A percentile compares a stretch with the other conserved stretches of the same genome.
Evolutionary conservation across 1,140 invertebrate species (phyloP).

Genomic region (Melipona quadrifasciata): DNA sequence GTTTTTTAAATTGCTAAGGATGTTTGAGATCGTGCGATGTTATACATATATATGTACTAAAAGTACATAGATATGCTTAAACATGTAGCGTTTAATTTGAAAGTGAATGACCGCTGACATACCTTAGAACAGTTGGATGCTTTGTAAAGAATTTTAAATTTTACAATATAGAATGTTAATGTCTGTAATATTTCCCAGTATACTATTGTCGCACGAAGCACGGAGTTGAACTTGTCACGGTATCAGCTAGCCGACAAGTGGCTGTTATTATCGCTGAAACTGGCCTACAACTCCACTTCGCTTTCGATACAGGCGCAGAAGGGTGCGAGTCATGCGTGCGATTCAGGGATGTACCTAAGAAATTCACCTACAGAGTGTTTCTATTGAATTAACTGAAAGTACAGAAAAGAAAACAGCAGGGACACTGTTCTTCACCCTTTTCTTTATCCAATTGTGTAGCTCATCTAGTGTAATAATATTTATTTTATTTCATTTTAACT

Average conservation of each 20-base stretch:
- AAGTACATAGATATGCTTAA: neutral
- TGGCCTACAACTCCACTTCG: constrained; percentile 34
- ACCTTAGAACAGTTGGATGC: too few relatives aligned
- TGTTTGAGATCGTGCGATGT: neutral
- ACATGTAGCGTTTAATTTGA: neutral
- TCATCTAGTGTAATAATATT: neutral
- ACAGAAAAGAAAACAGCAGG: neutral
- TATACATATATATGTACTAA: constrained; percentile 1
- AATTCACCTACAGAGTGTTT: neutral
- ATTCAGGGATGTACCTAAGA: constrained; percentile 51
- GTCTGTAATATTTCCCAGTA: neutral
- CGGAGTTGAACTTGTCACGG: constrained; percentile 24
- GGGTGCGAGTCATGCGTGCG: constrained; percentile 51
- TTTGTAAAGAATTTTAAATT: neutral
- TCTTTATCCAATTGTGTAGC: neutral
- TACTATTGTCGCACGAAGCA: neutral
- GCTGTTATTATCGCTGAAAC: constrained; percentile 54
- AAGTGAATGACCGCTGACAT: neutral
- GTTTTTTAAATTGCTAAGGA: neutral
- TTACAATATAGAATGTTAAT: neutral
- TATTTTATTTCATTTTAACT: neutral
- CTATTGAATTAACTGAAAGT: neutral
- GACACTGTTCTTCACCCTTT: too few relatives aligned
- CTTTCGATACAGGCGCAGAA: constrained; percentile 45
- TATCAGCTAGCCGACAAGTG: constrained; percentile 55